Base-by-base conservation (phyloP, 2,113 vertebrate genomes). In the Lasiurus cinereus region DNA sequence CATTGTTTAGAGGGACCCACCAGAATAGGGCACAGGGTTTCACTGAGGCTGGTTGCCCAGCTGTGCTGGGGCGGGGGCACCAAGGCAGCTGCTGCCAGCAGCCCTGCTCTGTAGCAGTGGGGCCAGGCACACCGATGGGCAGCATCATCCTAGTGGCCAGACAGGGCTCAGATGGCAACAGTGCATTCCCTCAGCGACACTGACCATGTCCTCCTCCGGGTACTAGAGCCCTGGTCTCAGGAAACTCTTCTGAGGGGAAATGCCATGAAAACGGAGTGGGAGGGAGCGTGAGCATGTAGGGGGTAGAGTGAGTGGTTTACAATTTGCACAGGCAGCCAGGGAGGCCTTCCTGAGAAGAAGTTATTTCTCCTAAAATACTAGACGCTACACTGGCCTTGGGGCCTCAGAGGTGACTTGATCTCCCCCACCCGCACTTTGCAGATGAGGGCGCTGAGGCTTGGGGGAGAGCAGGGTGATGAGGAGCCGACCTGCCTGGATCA, bases 1-100 rank as follows among this genome's bases (percentile, higher is more conserved):
- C 11, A 6, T 18, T 46, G 8, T 77, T 91, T 94, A 52, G 87
- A 80, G 64, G 73, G 39, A 54, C 29, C 16, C 14, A 1, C 67
- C 31, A 5, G 36, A 83, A 77, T 21, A 73, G 59, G 18, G 16
- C 48, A 19, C 27, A 6, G 3, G n/a, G 29, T 18, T 64, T n/a
- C 52, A 15, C 0, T 0, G 56, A 67, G n/a, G 31, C 29, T n/a
- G 19, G 24, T 9, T 5, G 31, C 85, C 83, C 7, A 19, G 9
- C 0, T 56, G 19, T 31, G 4, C 43, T 13, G 24, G 29, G 18
- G 14, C 24, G 1, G 6, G 14, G 43, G 1, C 27, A 21, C n/a
- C 29, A 2, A 59, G 80, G 69, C 50, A 21, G n/a, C 21, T 85
- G 33, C 76, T 92, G 39, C 69, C 66, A 11, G 8, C n/a, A 43